phyloP scores from a whole-genome alignment of 2,797 vertebrate genomes.

The Naso thynnoides region DNA sequence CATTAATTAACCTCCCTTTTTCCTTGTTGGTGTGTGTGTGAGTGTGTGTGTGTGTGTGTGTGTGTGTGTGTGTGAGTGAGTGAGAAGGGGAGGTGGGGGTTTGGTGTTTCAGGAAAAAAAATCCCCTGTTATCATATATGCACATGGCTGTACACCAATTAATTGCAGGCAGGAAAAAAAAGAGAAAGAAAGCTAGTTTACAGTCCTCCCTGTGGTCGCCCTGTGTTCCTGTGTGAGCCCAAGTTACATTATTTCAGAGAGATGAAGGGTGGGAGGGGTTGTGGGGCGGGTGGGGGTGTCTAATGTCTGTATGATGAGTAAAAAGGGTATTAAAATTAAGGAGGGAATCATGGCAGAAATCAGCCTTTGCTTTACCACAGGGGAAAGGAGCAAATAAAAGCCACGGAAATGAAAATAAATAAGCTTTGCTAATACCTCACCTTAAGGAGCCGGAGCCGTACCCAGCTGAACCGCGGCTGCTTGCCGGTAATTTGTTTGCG shows the following conservation, averaged over 20 bases:
- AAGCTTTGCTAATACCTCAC: constrained; percentile 92
- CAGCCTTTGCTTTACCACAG: constrained; percentile 91
- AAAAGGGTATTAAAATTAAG: constrained; percentile 99
- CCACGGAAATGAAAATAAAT: constrained; percentile 99
- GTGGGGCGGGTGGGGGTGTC: constrained; percentile 83
- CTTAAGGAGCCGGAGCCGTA: constrained; percentile 92
- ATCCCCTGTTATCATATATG: constrained; percentile 90
- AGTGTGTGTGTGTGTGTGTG: constrained; percentile 23
- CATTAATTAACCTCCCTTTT: constrained; percentile 99
- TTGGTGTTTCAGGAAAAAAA: constrained; percentile 41
- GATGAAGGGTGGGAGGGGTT: constrained; percentile 64
- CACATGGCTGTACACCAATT: constrained; percentile 97
- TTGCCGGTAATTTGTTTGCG: constrained; percentile 83
- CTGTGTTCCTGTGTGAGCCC: constrained; percentile 89
- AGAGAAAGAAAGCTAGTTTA: constrained; percentile 92
- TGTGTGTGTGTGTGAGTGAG: no score
- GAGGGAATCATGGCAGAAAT: constrained; percentile 98
- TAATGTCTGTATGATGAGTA: constrained; percentile 97
- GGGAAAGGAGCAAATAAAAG: constrained; percentile 96
- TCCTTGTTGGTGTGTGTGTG: constrained; percentile 86
- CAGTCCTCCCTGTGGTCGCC: constrained; percentile 91
- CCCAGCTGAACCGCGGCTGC: constrained; percentile 86
- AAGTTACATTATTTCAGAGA: constrained; percentile 92
- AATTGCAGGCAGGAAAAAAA: constrained; percentile 84
- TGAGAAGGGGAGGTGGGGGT: neutral